Evolutionary conservation across 1,140 invertebrate species (phyloP).

Genomic region (Diabrotica undecimpunctata): DNA sequence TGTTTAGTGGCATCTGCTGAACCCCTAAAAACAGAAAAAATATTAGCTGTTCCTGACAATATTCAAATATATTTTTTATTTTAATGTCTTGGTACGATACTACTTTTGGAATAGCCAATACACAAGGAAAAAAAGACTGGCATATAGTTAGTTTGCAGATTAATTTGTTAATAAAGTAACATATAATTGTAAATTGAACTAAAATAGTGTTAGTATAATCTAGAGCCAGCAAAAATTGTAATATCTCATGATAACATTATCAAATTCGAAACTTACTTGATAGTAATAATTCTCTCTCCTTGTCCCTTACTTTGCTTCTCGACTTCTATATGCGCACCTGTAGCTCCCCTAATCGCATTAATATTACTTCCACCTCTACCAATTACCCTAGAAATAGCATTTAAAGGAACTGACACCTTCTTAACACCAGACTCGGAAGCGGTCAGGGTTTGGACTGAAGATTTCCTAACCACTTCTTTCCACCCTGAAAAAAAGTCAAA

Average conservation of each 20-base stretch:
- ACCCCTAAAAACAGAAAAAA: conserved; percentile 57
- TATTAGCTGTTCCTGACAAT: too few species aligned
- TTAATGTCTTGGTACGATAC: too few species aligned
- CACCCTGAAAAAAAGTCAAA: conserved; percentile 69
- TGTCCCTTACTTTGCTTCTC: conserved; percentile 94
- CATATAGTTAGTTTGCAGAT: too few species aligned
- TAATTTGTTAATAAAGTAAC: too few species aligned
- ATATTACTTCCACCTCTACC: conserved; percentile 95
- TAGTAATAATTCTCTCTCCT: conserved; percentile 90
- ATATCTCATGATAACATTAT: too few species aligned
- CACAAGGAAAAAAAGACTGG: too few species aligned
- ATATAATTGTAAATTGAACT: too few species aligned
- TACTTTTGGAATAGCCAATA: too few species aligned
- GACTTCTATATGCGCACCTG: conserved; percentile 95
- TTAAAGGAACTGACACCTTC: conserved; percentile 88
- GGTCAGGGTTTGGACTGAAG: conserved; percentile 52
- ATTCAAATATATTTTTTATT: too few species aligned
- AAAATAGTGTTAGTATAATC: too few species aligned
- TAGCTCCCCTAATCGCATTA: conserved; percentile 90
- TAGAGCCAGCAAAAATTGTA: too few species aligned
- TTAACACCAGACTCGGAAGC: conserved; percentile 60
- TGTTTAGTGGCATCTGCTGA: conserved; percentile 87
- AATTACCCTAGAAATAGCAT: conserved; percentile 93
- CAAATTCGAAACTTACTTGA: conserved; percentile 65
- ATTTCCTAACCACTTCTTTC: conserved; percentile 94